Base-by-base conservation (phyloP, 2,797 vertebrate genomes). In the Smutsia gigantea region DNA sequence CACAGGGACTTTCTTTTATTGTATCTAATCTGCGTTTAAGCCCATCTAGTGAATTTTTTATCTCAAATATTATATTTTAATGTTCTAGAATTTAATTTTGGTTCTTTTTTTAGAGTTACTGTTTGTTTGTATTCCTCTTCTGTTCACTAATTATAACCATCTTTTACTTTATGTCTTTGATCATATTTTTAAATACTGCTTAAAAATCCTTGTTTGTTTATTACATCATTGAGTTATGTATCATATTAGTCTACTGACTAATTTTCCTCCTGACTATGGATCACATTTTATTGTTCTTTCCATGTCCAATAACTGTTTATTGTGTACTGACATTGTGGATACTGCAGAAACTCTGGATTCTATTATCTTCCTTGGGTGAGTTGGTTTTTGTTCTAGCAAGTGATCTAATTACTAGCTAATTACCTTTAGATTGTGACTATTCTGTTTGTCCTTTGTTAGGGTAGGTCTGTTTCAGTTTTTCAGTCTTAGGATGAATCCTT, bases 61-160 rank as follows among this genome's bases (percentile, higher is more conserved):
- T 83, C 82, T 87, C 39, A 90, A 57, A 75, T 25, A 11, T 39
- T 83, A 7, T 39, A 68, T 68, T 94, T 89, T 85, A 75, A 93
- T 63, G 37, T 86, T 82, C 19, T 29, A 55, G 18, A 42, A 66
- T 64, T 92, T 89, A 82, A 89, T 25, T 77, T 83, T 17, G 3
- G 21, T 39, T n/a, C 42, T 84, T 21, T 10, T 81, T 69, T 42
- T 34, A 37, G 34, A 37, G 27, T 34, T 89, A 17, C 8, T 39
- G 11, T 72, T 51, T 68, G 27, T 57, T 39, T 39, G 21, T 63
- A 51, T 19, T 89, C 29, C 10, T 66, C 18, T 61, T 87, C 25
- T 64, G 18, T 51, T 77, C 51, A 81, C 17, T 53, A 57, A 46
- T 55, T 75, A 3, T 71, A 59, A 31, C 18, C 1, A 27, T 57